A percentile compares a stretch with the other conserved stretches of the same genome.
Evolutionary conservation across 2,888 invertebrate species (phyloP).

Genomic region (Ophonus ardosiacus): DNA sequence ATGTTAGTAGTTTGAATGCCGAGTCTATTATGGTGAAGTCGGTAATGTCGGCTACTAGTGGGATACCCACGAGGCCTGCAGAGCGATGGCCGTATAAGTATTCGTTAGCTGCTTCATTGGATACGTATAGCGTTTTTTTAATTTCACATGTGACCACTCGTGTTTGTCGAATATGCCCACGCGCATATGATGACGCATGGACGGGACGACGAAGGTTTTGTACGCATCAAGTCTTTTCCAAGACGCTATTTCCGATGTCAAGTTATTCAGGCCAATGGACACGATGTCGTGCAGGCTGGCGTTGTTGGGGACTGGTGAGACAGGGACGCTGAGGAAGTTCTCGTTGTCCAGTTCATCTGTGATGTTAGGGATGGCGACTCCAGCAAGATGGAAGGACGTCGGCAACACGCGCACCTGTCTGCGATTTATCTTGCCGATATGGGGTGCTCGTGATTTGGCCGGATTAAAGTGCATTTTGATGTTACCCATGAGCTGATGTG

Average conservation of each 20-base stretch:
- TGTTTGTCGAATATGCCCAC: not conserved
- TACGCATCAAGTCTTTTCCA: slow-evolving; percentile 50
- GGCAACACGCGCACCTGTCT: not conserved
- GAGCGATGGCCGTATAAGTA: slow-evolving; percentile 1
- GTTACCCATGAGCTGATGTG: not conserved
- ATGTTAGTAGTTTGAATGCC: slow-evolving; percentile 20
- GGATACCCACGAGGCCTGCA: not conserved
- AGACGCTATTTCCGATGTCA: slow-evolving; percentile 19
- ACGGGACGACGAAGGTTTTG: no score
- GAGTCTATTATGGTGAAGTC: slow-evolving; percentile 6
- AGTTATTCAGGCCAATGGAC: slow-evolving; percentile 13
- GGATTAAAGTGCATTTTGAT: not conserved
- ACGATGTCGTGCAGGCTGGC: not conserved
- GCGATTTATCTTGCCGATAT: not conserved
- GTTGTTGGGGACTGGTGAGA: slow-evolving; percentile 7
- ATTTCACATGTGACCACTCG: not conserved
- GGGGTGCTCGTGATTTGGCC: not conserved
- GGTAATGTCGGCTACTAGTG: not conserved
- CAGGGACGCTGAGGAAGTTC: not conserved
- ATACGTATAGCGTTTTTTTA: no score
- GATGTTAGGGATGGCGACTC: not conserved
- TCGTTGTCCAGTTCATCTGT: not conserved
- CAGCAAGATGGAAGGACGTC: not conserved
- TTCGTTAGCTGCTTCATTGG: not conserved
- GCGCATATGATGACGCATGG: no score